Conservation (phyloP, 2,888 invertebrate species). For the Lomographa bimaculata region DNA sequence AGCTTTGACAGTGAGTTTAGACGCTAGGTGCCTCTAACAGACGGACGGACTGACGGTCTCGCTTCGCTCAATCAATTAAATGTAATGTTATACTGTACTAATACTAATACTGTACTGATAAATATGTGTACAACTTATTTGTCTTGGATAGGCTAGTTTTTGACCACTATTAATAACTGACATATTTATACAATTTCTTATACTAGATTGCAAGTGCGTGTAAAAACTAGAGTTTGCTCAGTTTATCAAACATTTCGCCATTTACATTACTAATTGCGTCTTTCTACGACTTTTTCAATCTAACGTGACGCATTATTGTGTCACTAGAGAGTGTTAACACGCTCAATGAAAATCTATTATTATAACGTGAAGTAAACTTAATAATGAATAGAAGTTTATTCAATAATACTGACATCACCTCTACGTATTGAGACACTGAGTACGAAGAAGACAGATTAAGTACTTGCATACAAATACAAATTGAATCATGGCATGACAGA, state of each 20-base stretch:
- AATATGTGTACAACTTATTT: too few species aligned
- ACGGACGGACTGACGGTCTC: too few species aligned
- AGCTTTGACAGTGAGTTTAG: too few species aligned
- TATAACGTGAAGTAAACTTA: conserved; percentile 25
- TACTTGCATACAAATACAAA: conserved; percentile 28
- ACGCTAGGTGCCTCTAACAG: too few species aligned
- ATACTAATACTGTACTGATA: too few species aligned
- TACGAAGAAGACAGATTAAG: conserved; percentile 11
- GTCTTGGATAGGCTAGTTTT: too few species aligned
- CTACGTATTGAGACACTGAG: conserved; percentile 10
- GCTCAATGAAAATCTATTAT: conserved; percentile 22
- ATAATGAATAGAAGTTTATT: conserved; percentile 28
- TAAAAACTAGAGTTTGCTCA: too few species aligned
- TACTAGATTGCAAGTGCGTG: too few species aligned
- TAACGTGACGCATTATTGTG: conserved; percentile 6
- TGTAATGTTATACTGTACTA: too few species aligned
- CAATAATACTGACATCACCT: conserved; percentile 36
- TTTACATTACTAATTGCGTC: conserved; percentile 8
- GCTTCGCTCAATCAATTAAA: too few species aligned
- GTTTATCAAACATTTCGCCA: conserved; percentile 6
- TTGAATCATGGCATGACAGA: conserved; percentile 36
- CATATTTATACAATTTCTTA: too few species aligned
- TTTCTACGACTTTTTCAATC: conserved; percentile 2
- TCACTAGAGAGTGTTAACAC: conserved; percentile 2
- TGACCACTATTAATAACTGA: conserved; percentile 1